These are phyloP conservation scores for Catharus bicknelli DNA, from an alignment of 2,113 vertebrate species.

Conservation along the genomic window DNA sequence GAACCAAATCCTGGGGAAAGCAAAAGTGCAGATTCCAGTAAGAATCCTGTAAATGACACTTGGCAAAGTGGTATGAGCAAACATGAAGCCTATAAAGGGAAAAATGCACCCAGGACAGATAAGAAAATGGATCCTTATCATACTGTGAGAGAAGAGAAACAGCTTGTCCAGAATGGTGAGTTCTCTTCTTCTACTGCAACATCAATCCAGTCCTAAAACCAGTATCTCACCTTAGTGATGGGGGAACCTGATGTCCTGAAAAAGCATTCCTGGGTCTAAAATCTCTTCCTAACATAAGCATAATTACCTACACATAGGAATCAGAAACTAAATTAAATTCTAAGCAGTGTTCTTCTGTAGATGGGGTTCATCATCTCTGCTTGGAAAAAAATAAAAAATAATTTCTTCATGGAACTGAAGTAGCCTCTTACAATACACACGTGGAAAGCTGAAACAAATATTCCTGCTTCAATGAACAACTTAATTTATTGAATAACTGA, in stretches of 20 bases:
- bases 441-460: neutral
- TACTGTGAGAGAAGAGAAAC: conserved; percentile 12
- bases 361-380: neutral
- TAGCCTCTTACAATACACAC: neutral
- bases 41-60: conserved; percentile 63
- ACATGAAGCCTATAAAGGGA: conserved; percentile 38
- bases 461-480: neutral
- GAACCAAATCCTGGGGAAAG: conserved; percentile 42
- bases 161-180: conserved; percentile 77
- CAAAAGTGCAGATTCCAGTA: conserved; percentile 33
- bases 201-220: neutral
- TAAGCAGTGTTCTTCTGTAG: neutral
- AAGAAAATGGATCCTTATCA: conserved; percentile 1
- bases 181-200: neutral
- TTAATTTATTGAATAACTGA: neutral
- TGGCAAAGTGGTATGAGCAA: conserved; percentile 41
- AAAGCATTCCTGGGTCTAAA: neutral
- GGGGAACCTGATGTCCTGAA: neutral
- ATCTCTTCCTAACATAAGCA: neutral
- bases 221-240: neutral
- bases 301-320: neutral
- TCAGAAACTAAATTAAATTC: neutral
- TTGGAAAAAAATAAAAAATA: neutral
- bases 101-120: conserved; percentile 39
- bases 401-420: neutral